Conservation (phyloP, 2,113 vertebrate species). For the Ptilonorhynchus violaceus region DNA sequence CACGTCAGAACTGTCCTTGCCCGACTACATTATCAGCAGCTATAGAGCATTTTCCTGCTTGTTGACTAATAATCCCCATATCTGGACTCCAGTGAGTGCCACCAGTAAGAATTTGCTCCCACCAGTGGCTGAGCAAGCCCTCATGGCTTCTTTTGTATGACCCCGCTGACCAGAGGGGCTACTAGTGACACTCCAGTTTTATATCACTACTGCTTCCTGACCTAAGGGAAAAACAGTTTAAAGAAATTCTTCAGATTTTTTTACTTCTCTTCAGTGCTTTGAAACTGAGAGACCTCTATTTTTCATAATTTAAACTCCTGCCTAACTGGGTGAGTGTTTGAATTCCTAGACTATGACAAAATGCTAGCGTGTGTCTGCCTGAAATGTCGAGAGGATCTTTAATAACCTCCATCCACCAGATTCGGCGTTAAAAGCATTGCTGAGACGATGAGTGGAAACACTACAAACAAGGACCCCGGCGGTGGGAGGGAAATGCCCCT, state of each 20-base stretch:
- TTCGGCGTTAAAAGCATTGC: slow-evolving; percentile 50
- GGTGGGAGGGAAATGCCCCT: not conserved
- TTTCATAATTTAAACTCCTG: slow-evolving; percentile 73
- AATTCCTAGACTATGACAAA: slow-evolving; percentile 80
- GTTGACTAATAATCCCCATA: not conserved
- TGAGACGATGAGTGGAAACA: slow-evolving; percentile 41
- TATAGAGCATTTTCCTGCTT: not conserved
- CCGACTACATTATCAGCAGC: not conserved
- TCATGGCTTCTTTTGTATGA: not conserved
- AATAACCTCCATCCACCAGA: slow-evolving; percentile 50
- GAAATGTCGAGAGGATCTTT: slow-evolving; percentile 77
- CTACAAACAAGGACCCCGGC: slow-evolving; percentile 36
- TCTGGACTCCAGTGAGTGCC: not conserved
- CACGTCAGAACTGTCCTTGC: not conserved
- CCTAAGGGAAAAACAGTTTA: slow-evolving; percentile 47
- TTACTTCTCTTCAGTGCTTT: slow-evolving; percentile 53
- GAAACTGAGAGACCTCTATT: slow-evolving; percentile 66
- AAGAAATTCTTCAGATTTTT: slow-evolving; percentile 58
- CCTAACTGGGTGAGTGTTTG: slow-evolving; percentile 69
- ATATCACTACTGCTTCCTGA: slow-evolving; percentile 9
- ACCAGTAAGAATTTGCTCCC: not conserved
- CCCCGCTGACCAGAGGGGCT: not conserved
- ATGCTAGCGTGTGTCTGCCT: slow-evolving; percentile 72
- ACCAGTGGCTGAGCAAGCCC: not conserved
- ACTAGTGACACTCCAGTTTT: not conserved